phyloP scores from a whole-genome alignment of 2,888 invertebrate genomes.

The Synanthedon andrenaeformis region DNA sequence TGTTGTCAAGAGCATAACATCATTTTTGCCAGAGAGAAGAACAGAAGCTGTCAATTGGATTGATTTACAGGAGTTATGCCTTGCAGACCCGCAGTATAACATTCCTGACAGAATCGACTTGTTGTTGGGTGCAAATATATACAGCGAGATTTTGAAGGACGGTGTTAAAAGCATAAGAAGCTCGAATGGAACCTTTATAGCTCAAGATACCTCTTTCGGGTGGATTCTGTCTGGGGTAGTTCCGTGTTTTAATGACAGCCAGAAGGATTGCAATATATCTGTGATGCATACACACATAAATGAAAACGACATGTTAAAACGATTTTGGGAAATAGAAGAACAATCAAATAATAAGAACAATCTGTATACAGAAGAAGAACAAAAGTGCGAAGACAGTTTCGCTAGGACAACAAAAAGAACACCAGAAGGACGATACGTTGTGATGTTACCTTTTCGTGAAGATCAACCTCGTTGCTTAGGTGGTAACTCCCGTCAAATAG shows the following conservation, averaged over 20 bases:
- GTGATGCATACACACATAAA: constrained; percentile 3
- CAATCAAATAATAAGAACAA: constrained; percentile 2
- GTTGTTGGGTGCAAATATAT: constrained; percentile 6
- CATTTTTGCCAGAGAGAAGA: constrained; percentile 4
- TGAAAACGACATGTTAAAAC: constrained; percentile 6
- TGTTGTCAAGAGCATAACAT: constrained; percentile 9
- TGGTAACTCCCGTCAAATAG: constrained; percentile 7
- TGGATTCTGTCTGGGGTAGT: constrained; percentile 11
- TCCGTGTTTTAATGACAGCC: not conserved
- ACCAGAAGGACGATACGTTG: constrained; percentile 6
- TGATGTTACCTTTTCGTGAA: constrained; percentile 4
- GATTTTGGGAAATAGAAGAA: constrained; percentile 11
- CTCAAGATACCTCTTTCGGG: constrained; percentile 10
- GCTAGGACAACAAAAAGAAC: constrained; percentile 6
- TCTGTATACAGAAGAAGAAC: constrained; percentile 3
- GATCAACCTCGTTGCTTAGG: constrained; percentile 3
- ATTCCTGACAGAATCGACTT: constrained; percentile 7
- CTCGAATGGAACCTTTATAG: constrained; percentile 5
- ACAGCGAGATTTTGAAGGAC: constrained; percentile 3
- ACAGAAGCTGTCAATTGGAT: constrained; percentile 1
- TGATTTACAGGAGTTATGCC: not conserved
- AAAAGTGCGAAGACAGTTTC: constrained; percentile 6
- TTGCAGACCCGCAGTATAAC: constrained; percentile 6
- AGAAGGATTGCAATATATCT: not conserved
- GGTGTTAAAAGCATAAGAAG: constrained; percentile 1